These are phyloP conservation scores for Syngnathus acus DNA, from an alignment of 2,797 vertebrate species.

Conservation along the genomic window DNA sequence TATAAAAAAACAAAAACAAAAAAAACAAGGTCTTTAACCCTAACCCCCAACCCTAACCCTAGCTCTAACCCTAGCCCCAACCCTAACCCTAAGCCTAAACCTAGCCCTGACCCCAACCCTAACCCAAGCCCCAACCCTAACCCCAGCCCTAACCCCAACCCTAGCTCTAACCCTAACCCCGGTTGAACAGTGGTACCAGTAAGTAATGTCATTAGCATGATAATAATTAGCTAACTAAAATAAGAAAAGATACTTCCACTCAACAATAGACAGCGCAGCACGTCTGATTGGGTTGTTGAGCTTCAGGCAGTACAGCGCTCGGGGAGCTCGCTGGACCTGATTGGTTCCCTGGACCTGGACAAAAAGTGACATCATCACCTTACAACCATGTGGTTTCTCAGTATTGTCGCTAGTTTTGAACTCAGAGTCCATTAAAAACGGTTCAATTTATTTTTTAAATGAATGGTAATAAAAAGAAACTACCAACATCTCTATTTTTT, in stretches of 20 bases:
- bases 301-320: conserved; percentile 82
- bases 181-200: neutral
- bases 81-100: no score
- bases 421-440: no score
- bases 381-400: neutral
- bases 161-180: no score
- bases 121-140: no score
- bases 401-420: no score
- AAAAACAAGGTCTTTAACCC: neutral
- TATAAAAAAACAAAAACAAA: neutral
- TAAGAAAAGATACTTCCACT: conserved; percentile 84
- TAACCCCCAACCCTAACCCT: no score
- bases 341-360: conserved; percentile 67
- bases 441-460: no score
- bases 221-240: neutral
- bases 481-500: no score
- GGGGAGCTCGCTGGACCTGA: conserved; percentile 73
- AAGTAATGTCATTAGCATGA: neutral
- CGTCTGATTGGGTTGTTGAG: conserved; percentile 85
- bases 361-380: conserved; percentile 11
- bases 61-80: no score
- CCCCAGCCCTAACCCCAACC: no score
- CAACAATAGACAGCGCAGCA: conserved; percentile 83
- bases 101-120: no score
- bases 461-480: no score